phyloP scores from a whole-genome alignment of 2,888 invertebrate species.

The Daptonema setosum region DNA sequence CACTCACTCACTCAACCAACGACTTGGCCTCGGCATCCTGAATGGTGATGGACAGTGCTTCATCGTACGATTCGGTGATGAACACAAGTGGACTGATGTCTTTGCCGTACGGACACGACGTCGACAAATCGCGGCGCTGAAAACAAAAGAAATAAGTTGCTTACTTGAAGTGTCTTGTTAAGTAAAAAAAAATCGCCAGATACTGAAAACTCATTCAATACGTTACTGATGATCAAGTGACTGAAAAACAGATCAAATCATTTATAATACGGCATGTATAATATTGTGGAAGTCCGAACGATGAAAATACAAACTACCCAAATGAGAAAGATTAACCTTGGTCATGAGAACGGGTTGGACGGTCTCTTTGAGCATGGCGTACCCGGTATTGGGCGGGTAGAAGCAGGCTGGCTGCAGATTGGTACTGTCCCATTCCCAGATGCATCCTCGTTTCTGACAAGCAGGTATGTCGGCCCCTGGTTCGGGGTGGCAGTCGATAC shows the following conservation, averaged over 20 bases:
- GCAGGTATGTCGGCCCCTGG: neutral
- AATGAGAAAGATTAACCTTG: no score
- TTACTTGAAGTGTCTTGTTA: no score
- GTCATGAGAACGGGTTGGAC: neutral
- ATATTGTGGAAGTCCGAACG: no score
- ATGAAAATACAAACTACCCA: no score
- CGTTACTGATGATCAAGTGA: no score
- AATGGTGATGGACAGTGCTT: neutral
- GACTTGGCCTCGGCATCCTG: neutral
- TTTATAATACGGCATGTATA: no score
- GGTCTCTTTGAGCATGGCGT: neutral
- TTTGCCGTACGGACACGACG: neutral
- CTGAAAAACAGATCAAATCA: no score
- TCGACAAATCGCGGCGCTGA: no score
- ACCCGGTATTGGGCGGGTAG: neutral
- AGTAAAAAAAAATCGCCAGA: no score
- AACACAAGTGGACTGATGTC: neutral
- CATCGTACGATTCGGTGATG: neutral
- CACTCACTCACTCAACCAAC: no score
- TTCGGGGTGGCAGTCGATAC: conserved; percentile 2
- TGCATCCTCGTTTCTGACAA: neutral
- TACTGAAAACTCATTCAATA: no score
- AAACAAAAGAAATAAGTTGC: no score
- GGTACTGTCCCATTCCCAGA: neutral
- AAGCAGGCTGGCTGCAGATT: neutral